Conservation (phyloP, 2,888 invertebrate genomes). For the Tenthredo distinguenda region DNA sequence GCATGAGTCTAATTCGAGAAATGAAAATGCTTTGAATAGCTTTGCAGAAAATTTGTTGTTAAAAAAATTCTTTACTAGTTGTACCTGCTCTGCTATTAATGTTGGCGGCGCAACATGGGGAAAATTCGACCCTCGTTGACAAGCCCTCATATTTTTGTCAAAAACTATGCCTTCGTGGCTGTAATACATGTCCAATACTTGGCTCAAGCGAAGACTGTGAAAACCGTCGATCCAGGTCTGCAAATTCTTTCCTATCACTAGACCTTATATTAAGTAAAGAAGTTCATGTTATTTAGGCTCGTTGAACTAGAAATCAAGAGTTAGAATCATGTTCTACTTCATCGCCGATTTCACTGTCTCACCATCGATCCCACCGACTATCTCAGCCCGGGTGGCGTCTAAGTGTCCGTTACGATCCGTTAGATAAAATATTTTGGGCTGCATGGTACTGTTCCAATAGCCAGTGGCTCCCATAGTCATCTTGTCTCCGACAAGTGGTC, state of each 20-base stretch:
- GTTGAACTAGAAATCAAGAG: not conserved
- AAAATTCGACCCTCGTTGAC: conserved; percentile 80
- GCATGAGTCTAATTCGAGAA: conserved; percentile 64
- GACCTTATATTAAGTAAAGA: conserved; percentile 76
- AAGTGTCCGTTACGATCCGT: conserved; percentile 79
- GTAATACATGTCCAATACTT: conserved; percentile 85
- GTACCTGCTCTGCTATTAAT: conserved; percentile 71
- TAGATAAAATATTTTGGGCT: conserved; percentile 82
- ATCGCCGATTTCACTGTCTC: conserved; percentile 57
- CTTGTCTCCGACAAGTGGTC: conserved; percentile 79
- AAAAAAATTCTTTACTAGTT: conserved; percentile 35
- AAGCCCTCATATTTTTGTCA: conserved; percentile 81
- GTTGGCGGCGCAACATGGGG: conserved; percentile 72
- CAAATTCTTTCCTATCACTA: conserved; percentile 80
- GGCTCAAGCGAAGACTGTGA: conserved; percentile 81
- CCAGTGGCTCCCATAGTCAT: conserved; percentile 81
- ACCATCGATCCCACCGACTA: conserved; percentile 86
- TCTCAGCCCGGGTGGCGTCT: conserved; percentile 85
- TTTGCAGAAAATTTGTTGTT: not conserved
- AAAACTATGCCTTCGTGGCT: conserved; percentile 82
- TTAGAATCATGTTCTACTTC: not conserved
- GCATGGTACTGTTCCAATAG: conserved; percentile 84
- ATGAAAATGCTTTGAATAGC: conserved; percentile 40
- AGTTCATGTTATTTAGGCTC: not conserved
- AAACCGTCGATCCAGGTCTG: conserved; percentile 80